A percentile compares a stretch with the other conserved stretches of the same genome.
Evolutionary conservation across 35 echinoderm and acorn worm species (phyloP).

Genomic region (Lytechinus variegatus): DNA sequence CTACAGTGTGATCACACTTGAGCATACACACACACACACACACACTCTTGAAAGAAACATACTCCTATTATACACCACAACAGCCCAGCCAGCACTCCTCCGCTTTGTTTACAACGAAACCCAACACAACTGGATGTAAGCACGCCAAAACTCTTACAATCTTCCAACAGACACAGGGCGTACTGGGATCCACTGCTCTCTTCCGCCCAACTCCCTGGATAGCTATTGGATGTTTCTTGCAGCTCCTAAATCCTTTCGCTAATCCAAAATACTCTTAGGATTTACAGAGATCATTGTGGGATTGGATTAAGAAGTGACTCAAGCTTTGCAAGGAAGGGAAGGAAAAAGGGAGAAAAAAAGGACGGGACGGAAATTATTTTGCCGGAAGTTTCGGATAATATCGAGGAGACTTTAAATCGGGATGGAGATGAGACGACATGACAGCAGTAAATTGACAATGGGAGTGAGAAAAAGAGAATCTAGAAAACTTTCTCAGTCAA

Average conservation of each 20-base stretch:
- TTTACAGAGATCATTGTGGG: neutral
- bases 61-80: neutral
- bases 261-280: neutral
- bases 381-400: neutral
- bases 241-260: neutral
- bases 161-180: neutral
- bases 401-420: neutral
- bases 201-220: neutral
- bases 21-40: neutral
- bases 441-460: slow-evolving; percentile 21
- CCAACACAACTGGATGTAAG: neutral
- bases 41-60: neutral
- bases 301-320: neutral
- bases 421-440: slow-evolving; percentile 43
- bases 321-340: neutral
- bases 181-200: neutral
- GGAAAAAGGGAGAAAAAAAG: neutral
- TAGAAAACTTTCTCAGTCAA: slow-evolving; percentile 22
- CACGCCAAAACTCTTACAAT: neutral
- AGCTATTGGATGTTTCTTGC: neutral
- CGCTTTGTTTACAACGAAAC: slow-evolving; percentile 39
- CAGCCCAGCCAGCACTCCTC: neutral
- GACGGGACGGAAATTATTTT: neutral
- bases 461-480: slow-evolving; percentile 22
- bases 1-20: neutral